Base-by-base conservation (phyloP, 2,113 vertebrate genomes). In the Onychorhynchus coronatus region DNA sequence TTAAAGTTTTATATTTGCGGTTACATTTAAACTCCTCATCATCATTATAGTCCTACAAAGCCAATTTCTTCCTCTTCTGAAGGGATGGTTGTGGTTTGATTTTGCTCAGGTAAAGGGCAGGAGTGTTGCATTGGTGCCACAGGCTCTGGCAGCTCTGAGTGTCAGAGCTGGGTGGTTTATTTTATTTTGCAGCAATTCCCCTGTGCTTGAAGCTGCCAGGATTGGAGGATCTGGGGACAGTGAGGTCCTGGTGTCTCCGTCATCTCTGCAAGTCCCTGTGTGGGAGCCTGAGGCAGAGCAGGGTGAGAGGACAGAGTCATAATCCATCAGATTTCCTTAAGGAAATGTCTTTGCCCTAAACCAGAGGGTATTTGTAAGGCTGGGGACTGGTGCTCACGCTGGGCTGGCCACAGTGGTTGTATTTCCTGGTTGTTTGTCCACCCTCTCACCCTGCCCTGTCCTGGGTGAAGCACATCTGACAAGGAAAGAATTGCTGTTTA, bases 1-100 rank as follows among this genome's bases (percentile, higher is more conserved):
- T 96, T 94, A 95, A 96, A 94, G 77, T 97, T 97, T 97, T 96
- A 92, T 73, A 53, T 76, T 67, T 86, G 88, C 42, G 92, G 93
- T 97, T 95, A 95, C 47, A n/a, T 85, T 96, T 97, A 96, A 97
- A 89, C 88, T 96, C 92, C 79, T 92, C 70, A 39, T 97, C 91
- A 94, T 76, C 92, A 41, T 92, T 93, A 78, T 6, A 78, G 86
- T 85, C 67, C 61, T 77, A 65, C 17, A 22, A 78, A 96, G 75
- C 50, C 53, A 30, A 90, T 91, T 93, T 93, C 79, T 96, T 77
- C 85, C 83, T 76, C 62, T 92, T 93, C 76, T 52, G 47, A 52
- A 67, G 42, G 27, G 65, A 19, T 4, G 52, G 18, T 37, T 74
- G 63, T 31, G 70, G 44, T 35, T 97, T 95, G 80, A 8, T 72